A percentile compares a stretch with the other conserved stretches of the same genome.
These are phyloP conservation scores for Coracias cyanogaster DNA, from an alignment of 2,797 vertebrate species.

Conservation along the genomic window DNA sequence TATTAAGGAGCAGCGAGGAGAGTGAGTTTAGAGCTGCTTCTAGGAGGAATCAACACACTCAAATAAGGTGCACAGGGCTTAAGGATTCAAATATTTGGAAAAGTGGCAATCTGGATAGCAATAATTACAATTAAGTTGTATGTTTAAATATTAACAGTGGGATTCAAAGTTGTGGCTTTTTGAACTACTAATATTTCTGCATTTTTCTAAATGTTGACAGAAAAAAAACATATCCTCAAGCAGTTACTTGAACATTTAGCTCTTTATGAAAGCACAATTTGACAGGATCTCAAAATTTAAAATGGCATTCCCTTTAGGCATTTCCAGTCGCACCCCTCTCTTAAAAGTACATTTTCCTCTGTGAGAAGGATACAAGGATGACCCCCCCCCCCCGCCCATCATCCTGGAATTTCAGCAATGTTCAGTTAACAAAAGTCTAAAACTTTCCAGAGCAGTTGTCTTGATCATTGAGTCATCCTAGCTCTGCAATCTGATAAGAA, in stretches of 20 bases:
- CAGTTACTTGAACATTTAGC: background rate
- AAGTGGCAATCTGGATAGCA: background rate
- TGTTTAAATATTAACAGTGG: background rate
- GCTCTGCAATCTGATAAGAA: slow-evolving; percentile 7
- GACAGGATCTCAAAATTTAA: background rate
- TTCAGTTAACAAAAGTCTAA: background rate
- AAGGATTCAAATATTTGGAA: background rate
- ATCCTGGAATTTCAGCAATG: slow-evolving; percentile 41
- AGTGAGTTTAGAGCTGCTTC: background rate
- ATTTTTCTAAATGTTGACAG: background rate
- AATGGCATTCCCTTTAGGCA: background rate
- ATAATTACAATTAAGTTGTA: background rate
- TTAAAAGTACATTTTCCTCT: slow-evolving; percentile 5
- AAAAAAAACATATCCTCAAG: background rate
- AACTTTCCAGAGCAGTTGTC: slow-evolving; percentile 14
- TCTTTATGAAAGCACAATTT: background rate
- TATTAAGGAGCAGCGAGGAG: background rate
- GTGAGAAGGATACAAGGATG: slow-evolving; percentile 4
- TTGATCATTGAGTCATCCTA: background rate
- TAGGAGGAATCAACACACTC: background rate
- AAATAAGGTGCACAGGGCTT: background rate
- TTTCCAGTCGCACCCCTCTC: slow-evolving; percentile 1
- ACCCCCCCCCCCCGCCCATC: background rate
- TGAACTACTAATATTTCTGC: background rate
- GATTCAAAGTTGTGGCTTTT: background rate